Conservation (phyloP, 2,113 vertebrate species). For the Taxidea taxus region DNA sequence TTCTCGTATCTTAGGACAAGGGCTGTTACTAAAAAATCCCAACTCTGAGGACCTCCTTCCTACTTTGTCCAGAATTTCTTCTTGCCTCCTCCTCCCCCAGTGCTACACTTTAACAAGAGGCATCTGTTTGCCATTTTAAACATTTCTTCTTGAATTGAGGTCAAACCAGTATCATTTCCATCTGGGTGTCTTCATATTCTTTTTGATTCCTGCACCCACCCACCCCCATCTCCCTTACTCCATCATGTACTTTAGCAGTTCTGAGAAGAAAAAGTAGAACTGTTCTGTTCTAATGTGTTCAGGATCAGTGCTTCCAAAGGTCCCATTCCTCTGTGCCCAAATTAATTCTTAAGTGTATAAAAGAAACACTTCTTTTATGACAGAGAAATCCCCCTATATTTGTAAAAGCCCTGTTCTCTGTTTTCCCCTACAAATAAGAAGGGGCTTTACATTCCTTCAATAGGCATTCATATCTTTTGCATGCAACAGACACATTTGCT, state of each 20-base stretch:
- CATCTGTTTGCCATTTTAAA: constrained; percentile 48
- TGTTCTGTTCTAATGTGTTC: background rate
- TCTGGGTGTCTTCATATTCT: constrained; percentile 19
- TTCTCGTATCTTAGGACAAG: background rate
- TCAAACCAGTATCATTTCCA: constrained; percentile 49
- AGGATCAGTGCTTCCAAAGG: background rate
- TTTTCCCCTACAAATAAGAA: background rate
- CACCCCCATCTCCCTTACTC: background rate
- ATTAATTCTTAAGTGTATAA: background rate
- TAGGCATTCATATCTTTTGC: background rate
- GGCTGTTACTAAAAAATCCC: background rate
- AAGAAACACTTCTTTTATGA: background rate
- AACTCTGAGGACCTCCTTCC: background rate
- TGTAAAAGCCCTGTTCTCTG: background rate
- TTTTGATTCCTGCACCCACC: background rate
- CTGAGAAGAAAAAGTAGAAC: background rate
- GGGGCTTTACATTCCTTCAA: background rate
- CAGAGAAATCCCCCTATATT: background rate
- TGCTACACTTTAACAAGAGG: background rate
- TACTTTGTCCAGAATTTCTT: background rate
- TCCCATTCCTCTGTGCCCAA: background rate
- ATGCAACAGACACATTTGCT: background rate
- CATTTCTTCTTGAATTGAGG: constrained; percentile 39
- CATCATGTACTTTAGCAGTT: background rate
- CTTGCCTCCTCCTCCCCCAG: background rate